A percentile compares a stretch with the other conserved stretches of the same genome.
These are phyloP conservation scores for Labroides dimidiatus DNA, from an alignment of 2,797 vertebrate genomes.

Conservation along the genomic window DNA sequence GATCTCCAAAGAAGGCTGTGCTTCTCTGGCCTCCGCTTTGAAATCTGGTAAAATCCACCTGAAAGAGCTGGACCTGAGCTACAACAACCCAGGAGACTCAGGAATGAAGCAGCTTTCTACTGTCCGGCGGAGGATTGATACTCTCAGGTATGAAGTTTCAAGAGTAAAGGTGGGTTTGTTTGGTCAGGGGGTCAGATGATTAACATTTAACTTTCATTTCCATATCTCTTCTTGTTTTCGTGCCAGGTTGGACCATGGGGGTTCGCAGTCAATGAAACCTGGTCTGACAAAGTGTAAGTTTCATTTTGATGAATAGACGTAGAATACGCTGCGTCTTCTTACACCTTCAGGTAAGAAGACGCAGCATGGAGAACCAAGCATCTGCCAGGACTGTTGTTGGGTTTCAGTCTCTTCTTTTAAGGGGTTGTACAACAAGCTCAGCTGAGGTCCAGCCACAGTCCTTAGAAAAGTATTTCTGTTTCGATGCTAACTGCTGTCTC, in stretches of 20 bases:
- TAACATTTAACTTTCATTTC: slow-evolving; percentile 19
- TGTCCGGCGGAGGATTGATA: slow-evolving; percentile 29
- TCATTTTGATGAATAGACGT: background rate
- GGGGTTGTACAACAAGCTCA: background rate
- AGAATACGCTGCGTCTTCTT: no score
- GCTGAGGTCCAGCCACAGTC: no score
- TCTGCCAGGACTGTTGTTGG: no score
- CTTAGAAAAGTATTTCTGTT: no score
- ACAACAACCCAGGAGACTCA: slow-evolving; percentile 41
- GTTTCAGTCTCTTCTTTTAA: no score
- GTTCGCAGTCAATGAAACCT: slow-evolving; percentile 14
- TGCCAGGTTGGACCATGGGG: slow-evolving; percentile 13
- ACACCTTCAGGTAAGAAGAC: no score
- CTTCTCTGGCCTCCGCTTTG: slow-evolving; percentile 29
- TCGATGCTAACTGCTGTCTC: background rate
- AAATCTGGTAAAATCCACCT: slow-evolving; percentile 16
- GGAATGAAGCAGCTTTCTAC: slow-evolving; percentile 41
- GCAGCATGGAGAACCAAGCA: no score
- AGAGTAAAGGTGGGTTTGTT: background rate
- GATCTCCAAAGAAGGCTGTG: slow-evolving; percentile 47
- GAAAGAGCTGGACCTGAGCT: slow-evolving; percentile 36
- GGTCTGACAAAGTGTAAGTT: slow-evolving; percentile 55
- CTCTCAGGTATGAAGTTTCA: slow-evolving; percentile 39
- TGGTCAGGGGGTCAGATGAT: background rate
- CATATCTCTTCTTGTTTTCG: background rate